Evolutionary conservation across 2,888 invertebrate species (phyloP).

Genomic region (Melipona bicolor): DNA sequence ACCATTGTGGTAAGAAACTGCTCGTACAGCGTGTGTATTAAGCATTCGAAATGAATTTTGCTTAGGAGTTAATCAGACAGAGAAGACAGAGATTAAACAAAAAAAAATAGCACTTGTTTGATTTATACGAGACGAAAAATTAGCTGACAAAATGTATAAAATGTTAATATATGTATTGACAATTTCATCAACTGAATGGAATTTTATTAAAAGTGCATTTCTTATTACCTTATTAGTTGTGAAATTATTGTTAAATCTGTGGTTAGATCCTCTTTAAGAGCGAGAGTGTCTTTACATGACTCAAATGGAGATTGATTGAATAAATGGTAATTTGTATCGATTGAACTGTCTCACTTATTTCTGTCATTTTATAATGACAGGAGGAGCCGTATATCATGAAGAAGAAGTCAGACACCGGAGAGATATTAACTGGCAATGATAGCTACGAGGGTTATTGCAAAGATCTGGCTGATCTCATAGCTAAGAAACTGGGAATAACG

Average conservation of each 20-base stretch:
- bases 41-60: background rate
- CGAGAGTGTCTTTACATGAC: background rate
- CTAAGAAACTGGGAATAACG: conserved; percentile 92
- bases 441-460: conserved; percentile 96
- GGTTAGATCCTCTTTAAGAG: background rate
- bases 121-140: too few relatives aligned
- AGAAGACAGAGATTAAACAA: too few relatives aligned
- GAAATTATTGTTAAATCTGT: too few relatives aligned
- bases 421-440: conserved; percentile 89
- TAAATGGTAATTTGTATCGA: background rate
- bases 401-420: conserved; percentile 88
- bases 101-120: too few relatives aligned
- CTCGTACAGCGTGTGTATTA: background rate
- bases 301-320: background rate
- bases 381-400: conserved; percentile 96
- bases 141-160: too few relatives aligned
- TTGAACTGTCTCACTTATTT: background rate
- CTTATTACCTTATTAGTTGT: too few relatives aligned
- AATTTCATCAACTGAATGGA: too few relatives aligned
- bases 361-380: conserved; percentile 79
- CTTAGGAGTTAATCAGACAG: background rate
- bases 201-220: too few relatives aligned
- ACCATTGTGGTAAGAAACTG: conserved; percentile 88
- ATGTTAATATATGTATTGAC: too few relatives aligned
- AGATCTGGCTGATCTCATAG: conserved; percentile 93